These are phyloP conservation scores for Hypomecis punctinalis DNA, from an alignment of 2,888 invertebrate species.

Conservation along the genomic window DNA sequence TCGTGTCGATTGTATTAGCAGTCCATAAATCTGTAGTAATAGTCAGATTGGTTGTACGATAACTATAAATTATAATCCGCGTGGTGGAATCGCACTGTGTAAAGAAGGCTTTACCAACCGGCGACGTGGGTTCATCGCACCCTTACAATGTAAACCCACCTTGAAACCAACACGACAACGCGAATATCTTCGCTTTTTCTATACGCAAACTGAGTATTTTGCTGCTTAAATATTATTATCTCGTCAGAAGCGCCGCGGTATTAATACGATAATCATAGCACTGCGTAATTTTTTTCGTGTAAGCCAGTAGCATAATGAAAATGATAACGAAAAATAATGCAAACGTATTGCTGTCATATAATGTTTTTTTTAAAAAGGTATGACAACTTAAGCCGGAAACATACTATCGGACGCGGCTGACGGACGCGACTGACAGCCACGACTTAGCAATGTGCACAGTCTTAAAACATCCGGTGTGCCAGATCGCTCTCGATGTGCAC, in stretches of 20 bases:
- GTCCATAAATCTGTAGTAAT: too few species aligned
- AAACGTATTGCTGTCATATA: too few species aligned
- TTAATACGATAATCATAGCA: slow-evolving; percentile 32
- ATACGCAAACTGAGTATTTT: slow-evolving; percentile 39
- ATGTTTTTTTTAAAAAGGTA: too few species aligned
- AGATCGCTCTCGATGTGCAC: too few species aligned
- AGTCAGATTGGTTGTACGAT: too few species aligned
- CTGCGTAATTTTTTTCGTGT: slow-evolving; percentile 1
- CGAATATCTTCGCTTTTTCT: slow-evolving; percentile 42
- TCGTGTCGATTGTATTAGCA: too few species aligned
- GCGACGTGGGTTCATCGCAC: slow-evolving; percentile 24
- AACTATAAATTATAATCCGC: not conserved
- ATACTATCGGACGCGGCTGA: too few species aligned
- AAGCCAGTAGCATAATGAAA: not conserved
- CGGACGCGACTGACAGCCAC: too few species aligned
- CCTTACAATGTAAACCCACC: slow-evolving; percentile 48
- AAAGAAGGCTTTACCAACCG: slow-evolving; percentile 6
- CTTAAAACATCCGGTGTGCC: too few species aligned
- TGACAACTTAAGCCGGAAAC: too few species aligned
- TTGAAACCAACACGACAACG: slow-evolving; percentile 45
- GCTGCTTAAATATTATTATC: slow-evolving; percentile 35
- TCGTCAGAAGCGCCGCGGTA: slow-evolving; percentile 16
- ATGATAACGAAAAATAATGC: not conserved
- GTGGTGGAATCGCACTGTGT: slow-evolving; percentile 9
- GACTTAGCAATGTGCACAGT: too few species aligned